These are phyloP conservation scores for Cataglyphis albicans DNA, from an alignment of 2,888 invertebrate genomes.

Conservation along the genomic window DNA sequence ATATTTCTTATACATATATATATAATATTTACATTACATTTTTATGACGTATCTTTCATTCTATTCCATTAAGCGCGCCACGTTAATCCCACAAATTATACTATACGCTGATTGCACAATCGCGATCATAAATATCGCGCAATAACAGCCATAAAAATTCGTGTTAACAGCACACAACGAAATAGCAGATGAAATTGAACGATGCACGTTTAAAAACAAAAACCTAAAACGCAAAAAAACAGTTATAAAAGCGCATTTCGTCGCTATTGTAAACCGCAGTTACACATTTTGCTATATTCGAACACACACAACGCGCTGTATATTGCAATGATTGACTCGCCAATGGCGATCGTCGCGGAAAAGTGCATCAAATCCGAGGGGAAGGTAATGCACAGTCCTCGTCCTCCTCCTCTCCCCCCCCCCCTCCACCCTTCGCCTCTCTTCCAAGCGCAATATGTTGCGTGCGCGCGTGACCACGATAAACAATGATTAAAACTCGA, in stretches of 20 bases:
- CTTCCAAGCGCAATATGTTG: conserved; percentile 33
- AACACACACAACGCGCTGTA: neutral
- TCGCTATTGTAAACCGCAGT: conserved; percentile 39
- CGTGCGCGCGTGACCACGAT: conserved; percentile 57
- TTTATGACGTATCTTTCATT: conserved; percentile 30
- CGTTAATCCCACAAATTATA: conserved; percentile 41
- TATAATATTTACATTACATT: neutral
- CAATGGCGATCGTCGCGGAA: conserved; percentile 27
- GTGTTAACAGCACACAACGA: conserved; percentile 40
- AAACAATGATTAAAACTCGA: conserved; percentile 68
- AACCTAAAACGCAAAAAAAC: conserved; percentile 2
- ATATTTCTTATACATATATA: conserved; percentile 29
- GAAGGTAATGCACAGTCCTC: conserved; percentile 22
- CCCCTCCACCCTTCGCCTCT: neutral
- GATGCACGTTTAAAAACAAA: conserved; percentile 28
- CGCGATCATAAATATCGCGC: conserved; percentile 39
- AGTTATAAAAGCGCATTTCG: conserved; percentile 38
- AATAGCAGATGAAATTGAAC: conserved; percentile 35
- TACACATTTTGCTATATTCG: conserved; percentile 43
- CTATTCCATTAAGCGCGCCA: conserved; percentile 39
- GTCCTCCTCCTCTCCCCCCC: too few species aligned
- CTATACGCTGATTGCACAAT: conserved; percentile 46
- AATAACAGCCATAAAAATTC: conserved; percentile 37
- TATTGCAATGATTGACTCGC: conserved; percentile 57
- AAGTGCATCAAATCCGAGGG: conserved; percentile 41